phyloP scores from a whole-genome alignment of 2,113 vertebrate genomes.

The Polypterus bichir region DNA sequence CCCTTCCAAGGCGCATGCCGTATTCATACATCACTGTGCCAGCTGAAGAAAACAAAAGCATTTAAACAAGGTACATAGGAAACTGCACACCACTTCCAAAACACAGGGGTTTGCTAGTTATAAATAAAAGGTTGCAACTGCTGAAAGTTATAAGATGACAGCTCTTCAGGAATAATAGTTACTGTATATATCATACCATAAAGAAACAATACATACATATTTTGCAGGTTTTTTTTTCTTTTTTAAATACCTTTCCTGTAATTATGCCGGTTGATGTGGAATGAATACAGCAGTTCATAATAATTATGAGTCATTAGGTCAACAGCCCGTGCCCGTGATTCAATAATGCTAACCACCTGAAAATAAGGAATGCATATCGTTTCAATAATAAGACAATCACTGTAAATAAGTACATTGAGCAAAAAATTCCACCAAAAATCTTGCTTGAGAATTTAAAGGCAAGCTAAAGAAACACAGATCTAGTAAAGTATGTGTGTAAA shows the following conservation, averaged over 20 bases:
- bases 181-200: no score
- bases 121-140: background rate
- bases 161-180: no score
- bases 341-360: constrained; percentile 85
- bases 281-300: constrained; percentile 90
- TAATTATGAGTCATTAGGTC: constrained; percentile 91
- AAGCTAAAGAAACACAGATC: no score
- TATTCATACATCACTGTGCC: constrained; percentile 95
- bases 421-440: no score
- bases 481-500: background rate
- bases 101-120: background rate
- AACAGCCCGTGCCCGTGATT: constrained; percentile 75
- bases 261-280: constrained; percentile 89
- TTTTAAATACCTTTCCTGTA: constrained; percentile 73
- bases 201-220: no score
- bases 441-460: no score
- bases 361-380: background rate
- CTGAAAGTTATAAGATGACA: background rate
- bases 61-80: background rate
- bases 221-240: no score
- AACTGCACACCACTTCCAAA: rapidly evolving
- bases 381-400: no score
- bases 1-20: constrained; percentile 78
- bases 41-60: constrained; percentile 29
- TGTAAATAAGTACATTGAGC: no score